phyloP scores from a whole-genome alignment of 2,797 vertebrate species.

The Melanotaenia nigrans region DNA sequence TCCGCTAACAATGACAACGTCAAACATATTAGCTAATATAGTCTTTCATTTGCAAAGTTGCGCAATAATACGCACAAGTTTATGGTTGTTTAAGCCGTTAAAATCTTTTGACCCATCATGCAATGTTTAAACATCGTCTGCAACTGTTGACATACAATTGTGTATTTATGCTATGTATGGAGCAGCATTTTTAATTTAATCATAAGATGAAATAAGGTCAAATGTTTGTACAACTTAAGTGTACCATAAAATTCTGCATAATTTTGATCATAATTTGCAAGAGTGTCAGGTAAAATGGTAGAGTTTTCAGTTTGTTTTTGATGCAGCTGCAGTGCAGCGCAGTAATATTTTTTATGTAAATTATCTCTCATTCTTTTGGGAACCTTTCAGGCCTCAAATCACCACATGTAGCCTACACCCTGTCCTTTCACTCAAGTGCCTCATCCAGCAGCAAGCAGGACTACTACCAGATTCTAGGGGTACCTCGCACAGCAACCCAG shows the following conservation, averaged over 20 bases:
- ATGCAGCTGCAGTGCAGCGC: background rate
- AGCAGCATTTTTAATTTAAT: too few relatives aligned
- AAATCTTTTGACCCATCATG: background rate
- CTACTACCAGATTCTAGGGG: constrained; percentile 92
- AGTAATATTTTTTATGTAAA: background rate
- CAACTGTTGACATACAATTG: background rate
- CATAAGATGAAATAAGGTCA: too few relatives aligned
- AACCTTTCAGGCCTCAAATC: constrained; percentile 70
- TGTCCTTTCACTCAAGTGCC: constrained; percentile 86
- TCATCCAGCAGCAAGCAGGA: constrained; percentile 85
- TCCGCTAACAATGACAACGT: background rate
- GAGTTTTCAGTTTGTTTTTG: background rate
- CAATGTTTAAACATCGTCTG: background rate
- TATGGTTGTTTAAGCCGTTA: background rate
- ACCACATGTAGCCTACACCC: constrained; percentile 61
- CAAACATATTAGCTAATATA: background rate
- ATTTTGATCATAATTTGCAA: too few relatives aligned
- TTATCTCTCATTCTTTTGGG: background rate
- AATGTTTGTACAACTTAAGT: too few relatives aligned
- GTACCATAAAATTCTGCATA: too few relatives aligned
- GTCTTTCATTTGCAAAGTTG: background rate
- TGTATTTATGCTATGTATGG: background rate
- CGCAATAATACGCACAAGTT: background rate
- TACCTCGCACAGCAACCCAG: constrained; percentile 89
- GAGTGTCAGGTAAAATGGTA: too few relatives aligned